A percentile compares a stretch with the other conserved stretches of the same genome.
phyloP scores from a whole-genome alignment of 2,797 vertebrate genomes.

The Sebastes cheni region DNA sequence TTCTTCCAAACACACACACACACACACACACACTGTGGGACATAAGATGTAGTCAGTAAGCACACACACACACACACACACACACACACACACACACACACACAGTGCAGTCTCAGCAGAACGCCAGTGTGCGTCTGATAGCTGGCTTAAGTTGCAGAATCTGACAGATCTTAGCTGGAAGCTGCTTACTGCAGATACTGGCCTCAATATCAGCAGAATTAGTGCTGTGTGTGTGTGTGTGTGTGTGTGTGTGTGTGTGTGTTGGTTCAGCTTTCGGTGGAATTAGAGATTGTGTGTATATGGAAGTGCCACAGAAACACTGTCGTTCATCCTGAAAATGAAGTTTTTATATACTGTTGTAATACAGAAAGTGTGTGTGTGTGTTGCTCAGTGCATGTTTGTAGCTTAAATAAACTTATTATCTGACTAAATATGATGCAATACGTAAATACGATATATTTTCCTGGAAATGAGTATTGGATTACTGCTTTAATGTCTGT shows the following conservation, averaged over 20 bases:
- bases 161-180: slow-evolving; percentile 74
- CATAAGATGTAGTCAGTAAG: not conserved
- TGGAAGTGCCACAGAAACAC: not conserved
- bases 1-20: not conserved
- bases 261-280: slow-evolving; percentile 32
- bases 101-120: slow-evolving; percentile 67
- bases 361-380: not conserved
- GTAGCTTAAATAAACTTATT: not conserved
- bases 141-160: slow-evolving; percentile 77
- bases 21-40: not conserved
- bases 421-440: not conserved
- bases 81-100: not conserved
- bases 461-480: not conserved
- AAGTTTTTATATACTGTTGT: not conserved
- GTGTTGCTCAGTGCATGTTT: not conserved
- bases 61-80: not conserved
- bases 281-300: slow-evolving; percentile 34
- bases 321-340: not conserved
- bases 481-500: not conserved
- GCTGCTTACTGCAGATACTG: slow-evolving; percentile 74
- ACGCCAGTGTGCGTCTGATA: slow-evolving; percentile 60
- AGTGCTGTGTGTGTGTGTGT: not conserved
- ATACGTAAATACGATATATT: not conserved
- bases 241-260: not conserved
- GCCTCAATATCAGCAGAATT: slow-evolving; percentile 73